Conservation (phyloP, 2,113 vertebrate species). For the human (Homo sapiens) region GRCh38 chr1:181629501-181630000, state of each 20-base stretch:
- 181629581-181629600: not conserved
- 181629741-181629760: not conserved
- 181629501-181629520: not conserved
- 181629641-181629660: not conserved
- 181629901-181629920: not conserved
- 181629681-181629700: not conserved
- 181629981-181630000: not conserved
- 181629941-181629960: not conserved
- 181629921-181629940: not conserved
- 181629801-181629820: not conserved
- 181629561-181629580: not conserved
- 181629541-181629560: slow-evolving; percentile 36
- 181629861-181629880: not conserved
- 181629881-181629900: not conserved
- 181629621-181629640: not conserved
- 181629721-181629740: not conserved
- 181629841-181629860: not conserved
- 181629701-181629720: not conserved
- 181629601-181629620: not conserved
- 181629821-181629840: not conserved
- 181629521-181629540: not conserved
- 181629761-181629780: not conserved
- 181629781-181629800: not conserved
- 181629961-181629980: slow-evolving; percentile 39
- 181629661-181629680: not conserved